Evolutionary conservation across 2,888 invertebrate genomes (phyloP).

Genomic region (Lepas anatifera): DNA sequence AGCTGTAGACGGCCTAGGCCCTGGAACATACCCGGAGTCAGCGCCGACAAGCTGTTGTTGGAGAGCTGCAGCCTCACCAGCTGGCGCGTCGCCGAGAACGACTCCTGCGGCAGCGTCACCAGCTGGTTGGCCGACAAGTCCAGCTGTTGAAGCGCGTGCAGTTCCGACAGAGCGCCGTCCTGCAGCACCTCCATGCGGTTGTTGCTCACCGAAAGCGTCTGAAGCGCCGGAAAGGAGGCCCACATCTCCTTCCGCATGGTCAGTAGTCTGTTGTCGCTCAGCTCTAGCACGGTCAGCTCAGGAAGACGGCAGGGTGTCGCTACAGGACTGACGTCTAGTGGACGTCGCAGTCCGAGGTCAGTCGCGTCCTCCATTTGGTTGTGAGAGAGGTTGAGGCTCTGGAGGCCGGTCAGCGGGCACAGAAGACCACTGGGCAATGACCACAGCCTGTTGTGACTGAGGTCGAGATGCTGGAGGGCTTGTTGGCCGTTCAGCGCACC

Average conservation of each 20-base stretch:
- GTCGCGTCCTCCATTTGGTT: conserved; percentile 65
- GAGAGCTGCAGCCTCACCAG: conserved; percentile 58
- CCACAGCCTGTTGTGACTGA: conserved; percentile 71
- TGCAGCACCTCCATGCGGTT: conserved; percentile 60
- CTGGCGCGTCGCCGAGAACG: conserved; percentile 57
- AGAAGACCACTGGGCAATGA: conserved; percentile 58
- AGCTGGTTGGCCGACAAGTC: conserved; percentile 69
- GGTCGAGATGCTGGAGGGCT: conserved; percentile 63
- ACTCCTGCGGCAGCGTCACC: conserved; percentile 59
- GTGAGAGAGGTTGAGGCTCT: conserved; percentile 56
- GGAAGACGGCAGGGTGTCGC: conserved; percentile 25
- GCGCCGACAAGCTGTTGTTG: conserved; percentile 60
- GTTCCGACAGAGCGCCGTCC: conserved; percentile 58
- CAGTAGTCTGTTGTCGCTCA: conserved; percentile 60
- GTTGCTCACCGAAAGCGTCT: conserved; percentile 56
- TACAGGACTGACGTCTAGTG: conserved; percentile 21
- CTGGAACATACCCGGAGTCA: conserved; percentile 61
- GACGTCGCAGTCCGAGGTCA: conserved; percentile 52
- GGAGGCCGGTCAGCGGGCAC: conserved; percentile 52
- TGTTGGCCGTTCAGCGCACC: conserved; percentile 62
- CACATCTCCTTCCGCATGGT: conserved; percentile 54
- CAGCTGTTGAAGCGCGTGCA: conserved; percentile 52
- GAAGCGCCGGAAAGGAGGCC: conserved; percentile 42
- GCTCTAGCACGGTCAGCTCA: conserved; percentile 43
- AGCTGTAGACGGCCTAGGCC: conserved; percentile 55